Evolutionary conservation across 2,797 vertebrate genomes (phyloP), one percentile per base, ranked within the genome.

Genomic region (Tragopan temminckii): DNA sequence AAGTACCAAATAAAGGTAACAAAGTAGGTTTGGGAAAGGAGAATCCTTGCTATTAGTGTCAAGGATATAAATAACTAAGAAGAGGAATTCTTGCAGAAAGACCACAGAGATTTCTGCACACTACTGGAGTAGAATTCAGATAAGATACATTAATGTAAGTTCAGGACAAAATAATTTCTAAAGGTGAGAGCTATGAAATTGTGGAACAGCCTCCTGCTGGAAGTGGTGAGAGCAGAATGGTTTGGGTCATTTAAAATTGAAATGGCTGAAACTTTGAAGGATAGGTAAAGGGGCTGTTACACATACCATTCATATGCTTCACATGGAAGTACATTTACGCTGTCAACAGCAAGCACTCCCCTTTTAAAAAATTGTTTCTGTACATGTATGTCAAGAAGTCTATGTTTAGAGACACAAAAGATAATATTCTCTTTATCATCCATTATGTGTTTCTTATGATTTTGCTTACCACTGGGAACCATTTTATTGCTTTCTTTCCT

Each of bases 391-490:
- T 80, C 62, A 88, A 90, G 27, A 11, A 85, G 18, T 36, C 38
- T 59, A 45, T 2, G 3, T 66, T 92, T 88, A 57, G 40, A 83
- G 89, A 89, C 67, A 20, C 25, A 67, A 85, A 91, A 93, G 16
- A 77, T 55, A 71, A 85, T 81, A 90, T 45, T 79, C 2, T 0
- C 13, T 88, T 93, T 93, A 87, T 77, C 48, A 84, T 24, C 20
- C 43, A 15, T 48, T 35, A 40, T 74, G 40, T 31, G 20, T 53
- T 87, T 80, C 50, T 64, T 62, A 81, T 66, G 89, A 81, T 81
- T 94, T 95, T 95, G 70, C 63, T 83, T 70, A 91, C 46, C 53
- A 42, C 31, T 86, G 35, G 68, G 85, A 95, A 92, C 19, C 43
- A 46, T 78, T 76, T 83, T 75, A 90, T 88, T 93, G 82, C 15